Conservation (phyloP, 2,888 invertebrate species). For the Phalera bucephala region DNA sequence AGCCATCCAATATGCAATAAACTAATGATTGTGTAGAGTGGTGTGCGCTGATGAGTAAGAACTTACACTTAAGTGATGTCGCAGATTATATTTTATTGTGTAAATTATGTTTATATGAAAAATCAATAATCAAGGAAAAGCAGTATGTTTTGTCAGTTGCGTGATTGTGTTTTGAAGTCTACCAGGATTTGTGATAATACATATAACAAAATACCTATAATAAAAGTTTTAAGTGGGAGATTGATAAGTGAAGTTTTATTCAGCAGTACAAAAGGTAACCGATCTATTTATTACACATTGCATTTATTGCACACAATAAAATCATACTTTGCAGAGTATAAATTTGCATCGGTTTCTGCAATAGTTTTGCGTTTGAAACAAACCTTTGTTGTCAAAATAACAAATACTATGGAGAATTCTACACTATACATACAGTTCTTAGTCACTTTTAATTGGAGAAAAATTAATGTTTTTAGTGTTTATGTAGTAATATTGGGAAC, state of each 20-base stretch:
- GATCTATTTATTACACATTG: slow-evolving; percentile 34
- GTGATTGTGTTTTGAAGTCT: slow-evolving; percentile 88
- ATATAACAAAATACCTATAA: slow-evolving; percentile 86
- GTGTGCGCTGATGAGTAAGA: slow-evolving; percentile 70
- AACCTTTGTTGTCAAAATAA: too few species aligned
- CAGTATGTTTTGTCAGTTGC: slow-evolving; percentile 83
- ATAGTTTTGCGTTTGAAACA: background rate
- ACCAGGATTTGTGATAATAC: slow-evolving; percentile 90
- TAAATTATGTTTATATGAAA: slow-evolving; percentile 82
- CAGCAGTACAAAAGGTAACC: slow-evolving; percentile 65
- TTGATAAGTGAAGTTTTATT: slow-evolving; percentile 81
- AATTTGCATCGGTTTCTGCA: slow-evolving; percentile 11
- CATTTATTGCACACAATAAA: too few species aligned
- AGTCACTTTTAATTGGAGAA: too few species aligned
- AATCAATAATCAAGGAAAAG: slow-evolving; percentile 79
- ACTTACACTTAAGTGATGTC: slow-evolving; percentile 77
- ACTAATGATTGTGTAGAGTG: slow-evolving; percentile 77
- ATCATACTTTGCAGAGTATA: too few species aligned
- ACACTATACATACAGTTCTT: too few species aligned
- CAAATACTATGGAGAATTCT: too few species aligned
- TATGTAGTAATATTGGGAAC: too few species aligned
- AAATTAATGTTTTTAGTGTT: too few species aligned
- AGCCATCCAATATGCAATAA: slow-evolving; percentile 82
- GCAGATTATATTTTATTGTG: slow-evolving; percentile 80
- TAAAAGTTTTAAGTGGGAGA: slow-evolving; percentile 84